Base-by-base conservation (phyloP, 2,888 invertebrate species). In the Perizoma affinitatum region DNA sequence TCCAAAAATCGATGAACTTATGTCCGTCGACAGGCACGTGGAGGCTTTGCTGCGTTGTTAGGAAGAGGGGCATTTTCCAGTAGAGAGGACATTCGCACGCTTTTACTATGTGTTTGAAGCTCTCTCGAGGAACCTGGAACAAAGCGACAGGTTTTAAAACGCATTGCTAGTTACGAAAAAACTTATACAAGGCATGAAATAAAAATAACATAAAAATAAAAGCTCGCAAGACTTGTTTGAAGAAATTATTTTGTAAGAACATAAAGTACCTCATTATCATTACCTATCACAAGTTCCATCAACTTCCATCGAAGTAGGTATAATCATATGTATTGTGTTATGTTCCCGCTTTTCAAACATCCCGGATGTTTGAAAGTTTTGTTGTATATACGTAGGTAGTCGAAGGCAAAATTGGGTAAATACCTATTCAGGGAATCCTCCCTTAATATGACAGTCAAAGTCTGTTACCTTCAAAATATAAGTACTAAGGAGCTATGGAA, bases 1-100 rank as follows among this genome's bases (percentile, higher is more conserved):
- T 96, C 98, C 98, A 98, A 88, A 97, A 98, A 75, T 96, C 96
- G 67, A 97, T 94, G 85, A 98, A 98, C 76, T 95, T 95, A 82
- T 95, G 95, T 71, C 96, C 95, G 73, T 98, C 97, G 65, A 98
- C 95, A 52, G 90, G 95, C 90, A 93, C 94, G 78, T 87, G 95
- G 83, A 93, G 95, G 92, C 86, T 96, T 93, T 82, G 96, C 94
- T 87, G 97, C 41, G 97, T 96, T 53, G 97, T 96, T 67, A 96
- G 94, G 93, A 97, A 98, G 64, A 99, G 93, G n/a, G 98, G 97
- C 84, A 96, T 96, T 86, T 99, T 99, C 99, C 99, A 99, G 91
- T 99, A 99, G 58, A 98, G 94, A 8, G 99, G 98, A 72, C 98
- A 93, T 70, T 97, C 97, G 87, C 97, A 97, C 38, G 98, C 96